These are phyloP conservation scores for Phlogophora meticulosa DNA, from an alignment of 2,888 invertebrate species.

Conservation along the genomic window DNA sequence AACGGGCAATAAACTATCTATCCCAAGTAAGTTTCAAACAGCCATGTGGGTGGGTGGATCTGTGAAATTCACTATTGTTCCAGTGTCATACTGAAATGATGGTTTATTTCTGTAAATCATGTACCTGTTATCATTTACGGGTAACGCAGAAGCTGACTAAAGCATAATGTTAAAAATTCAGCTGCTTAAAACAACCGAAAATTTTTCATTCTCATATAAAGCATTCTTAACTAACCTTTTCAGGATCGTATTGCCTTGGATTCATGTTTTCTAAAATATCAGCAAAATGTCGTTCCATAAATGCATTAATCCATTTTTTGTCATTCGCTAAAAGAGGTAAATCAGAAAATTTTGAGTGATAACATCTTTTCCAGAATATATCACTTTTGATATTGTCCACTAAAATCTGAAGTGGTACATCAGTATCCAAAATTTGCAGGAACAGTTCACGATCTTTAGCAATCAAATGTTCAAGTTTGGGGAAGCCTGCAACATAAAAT, in stretches of 20 bases:
- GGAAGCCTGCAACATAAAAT: conserved; percentile 73
- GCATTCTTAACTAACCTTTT: conserved; percentile 76
- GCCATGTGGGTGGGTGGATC: too few relatives aligned
- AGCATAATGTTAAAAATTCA: not conserved
- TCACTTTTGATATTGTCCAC: conserved; percentile 87
- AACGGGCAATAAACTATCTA: not conserved
- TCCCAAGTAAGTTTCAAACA: not conserved
- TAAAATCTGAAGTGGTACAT: conserved; percentile 84
- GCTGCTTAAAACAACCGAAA: conserved; percentile 1
- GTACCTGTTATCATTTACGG: not conserved
- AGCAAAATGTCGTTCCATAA: conserved; percentile 86
- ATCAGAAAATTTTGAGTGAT: conserved; percentile 81
- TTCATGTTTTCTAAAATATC: conserved; percentile 88
- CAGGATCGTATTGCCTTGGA: conserved; percentile 87
- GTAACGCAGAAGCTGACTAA: not conserved
- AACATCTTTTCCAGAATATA: conserved; percentile 88
- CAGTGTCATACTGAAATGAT: not conserved
- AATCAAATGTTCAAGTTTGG: conserved; percentile 80
- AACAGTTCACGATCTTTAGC: conserved; percentile 85
- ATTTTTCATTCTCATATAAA: not conserved
- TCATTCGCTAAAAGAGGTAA: conserved; percentile 72
- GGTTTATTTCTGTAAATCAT: not conserved
- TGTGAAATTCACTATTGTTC: not conserved
- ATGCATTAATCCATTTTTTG: conserved; percentile 86
- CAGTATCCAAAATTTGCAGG: conserved; percentile 82